Conservation (phyloP, 2,797 vertebrate genomes). For the Steatocranus sp. region DNA sequence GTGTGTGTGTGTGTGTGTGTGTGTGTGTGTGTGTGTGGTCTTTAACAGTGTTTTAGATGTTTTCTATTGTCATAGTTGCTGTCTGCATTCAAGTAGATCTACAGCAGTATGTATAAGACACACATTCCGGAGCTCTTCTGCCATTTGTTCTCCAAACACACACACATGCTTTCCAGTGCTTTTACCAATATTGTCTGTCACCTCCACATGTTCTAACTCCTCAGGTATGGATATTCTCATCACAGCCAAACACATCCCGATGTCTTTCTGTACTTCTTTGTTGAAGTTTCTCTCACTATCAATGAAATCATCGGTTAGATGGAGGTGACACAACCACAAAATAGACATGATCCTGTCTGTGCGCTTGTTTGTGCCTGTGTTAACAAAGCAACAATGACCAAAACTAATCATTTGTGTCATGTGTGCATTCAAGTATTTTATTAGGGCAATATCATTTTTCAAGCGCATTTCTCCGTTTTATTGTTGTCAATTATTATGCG, state of each 20-base stretch:
- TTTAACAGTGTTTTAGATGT: too few species aligned
- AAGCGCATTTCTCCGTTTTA: neutral
- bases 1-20: neutral
- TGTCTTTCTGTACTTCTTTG: neutral
- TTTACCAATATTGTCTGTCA: slow-evolving; percentile 32
- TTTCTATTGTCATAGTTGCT: too few species aligned
- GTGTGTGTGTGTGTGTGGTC: too few species aligned
- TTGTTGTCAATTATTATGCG: neutral
- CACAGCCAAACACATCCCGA: neutral
- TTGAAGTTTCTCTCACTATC: neutral
- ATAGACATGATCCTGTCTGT: neutral
- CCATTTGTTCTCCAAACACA: neutral
- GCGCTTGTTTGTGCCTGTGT: neutral
- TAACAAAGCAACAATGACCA: neutral
- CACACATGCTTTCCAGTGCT: neutral
- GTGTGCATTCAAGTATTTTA: neutral
- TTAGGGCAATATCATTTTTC: neutral
- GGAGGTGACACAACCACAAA: slow-evolving; percentile 8
- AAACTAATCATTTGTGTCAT: neutral
- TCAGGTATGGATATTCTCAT: slow-evolving; percentile 56
- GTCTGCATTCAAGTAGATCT: too few species aligned
- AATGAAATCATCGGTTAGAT: slow-evolving; percentile 15
- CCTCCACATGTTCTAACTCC: slow-evolving; percentile 26
- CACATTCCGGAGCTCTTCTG: neutral
- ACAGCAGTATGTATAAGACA: too few species aligned